Conservation (phyloP, 2,888 invertebrate genomes). For the Drosophila rubida region DNA sequence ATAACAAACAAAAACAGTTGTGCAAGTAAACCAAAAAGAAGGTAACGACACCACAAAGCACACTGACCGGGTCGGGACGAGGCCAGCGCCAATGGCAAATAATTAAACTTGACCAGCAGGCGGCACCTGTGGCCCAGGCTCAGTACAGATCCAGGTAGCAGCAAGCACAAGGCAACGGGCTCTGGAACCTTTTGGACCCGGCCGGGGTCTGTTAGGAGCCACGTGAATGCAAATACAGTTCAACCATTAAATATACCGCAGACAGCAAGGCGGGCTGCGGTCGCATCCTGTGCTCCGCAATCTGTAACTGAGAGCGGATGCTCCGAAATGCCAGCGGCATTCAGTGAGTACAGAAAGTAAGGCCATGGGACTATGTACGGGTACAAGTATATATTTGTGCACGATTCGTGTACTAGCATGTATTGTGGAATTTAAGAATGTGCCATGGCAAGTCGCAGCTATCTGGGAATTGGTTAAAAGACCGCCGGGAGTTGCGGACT, state of each 20-base stretch:
- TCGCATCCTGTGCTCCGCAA: conserved; percentile 32
- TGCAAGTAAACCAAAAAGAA: no score
- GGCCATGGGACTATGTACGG: conserved; percentile 6
- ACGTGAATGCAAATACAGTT: conserved; percentile 76
- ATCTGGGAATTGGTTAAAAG: no score
- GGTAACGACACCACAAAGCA: no score
- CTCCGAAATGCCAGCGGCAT: conserved; percentile 29
- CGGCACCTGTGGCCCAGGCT: conserved; percentile 71
- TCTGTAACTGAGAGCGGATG: conserved; percentile 42
- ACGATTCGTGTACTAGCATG: no score
- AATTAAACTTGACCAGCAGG: conserved; percentile 67
- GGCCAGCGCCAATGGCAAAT: conserved; percentile 63
- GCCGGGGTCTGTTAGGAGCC: conserved; percentile 10
- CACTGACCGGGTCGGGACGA: neutral
- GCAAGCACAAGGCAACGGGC: conserved; percentile 25
- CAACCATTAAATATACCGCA: conserved; percentile 67
- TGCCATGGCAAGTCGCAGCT: no score
- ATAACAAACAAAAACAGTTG: conserved; percentile 39
- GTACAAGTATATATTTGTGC: no score
- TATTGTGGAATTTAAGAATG: no score
- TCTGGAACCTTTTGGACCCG: conserved; percentile 12
- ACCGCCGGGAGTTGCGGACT: no score
- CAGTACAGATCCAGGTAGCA: conserved; percentile 31
- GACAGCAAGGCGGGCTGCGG: conserved; percentile 50
- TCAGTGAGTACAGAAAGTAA: conserved; percentile 23